phyloP scores from a whole-genome alignment of 2,888 invertebrate species.

The Agonopterix heracliana region DNA sequence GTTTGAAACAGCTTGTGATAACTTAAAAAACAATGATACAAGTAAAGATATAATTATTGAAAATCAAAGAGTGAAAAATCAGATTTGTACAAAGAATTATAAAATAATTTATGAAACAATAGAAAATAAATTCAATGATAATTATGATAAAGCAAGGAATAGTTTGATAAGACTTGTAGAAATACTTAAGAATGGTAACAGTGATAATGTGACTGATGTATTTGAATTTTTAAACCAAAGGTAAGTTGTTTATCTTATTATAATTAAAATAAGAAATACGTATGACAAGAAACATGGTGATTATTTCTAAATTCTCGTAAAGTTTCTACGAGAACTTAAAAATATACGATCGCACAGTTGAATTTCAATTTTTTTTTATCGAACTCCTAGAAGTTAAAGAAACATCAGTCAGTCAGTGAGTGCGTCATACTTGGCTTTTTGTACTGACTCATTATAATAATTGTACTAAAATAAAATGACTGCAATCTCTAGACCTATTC shows the following conservation, averaged over 20 bases:
- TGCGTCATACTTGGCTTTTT: too few species aligned
- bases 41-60: conserved; percentile 42
- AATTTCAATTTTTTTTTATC: too few species aligned
- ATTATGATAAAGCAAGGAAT: conserved; percentile 30
- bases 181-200: conserved; percentile 23
- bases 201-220: conserved; percentile 30
- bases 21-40: conserved; percentile 36
- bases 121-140: conserved; percentile 28
- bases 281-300: too few species aligned
- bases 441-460: too few species aligned
- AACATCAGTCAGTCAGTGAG: too few species aligned
- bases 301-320: too few species aligned
- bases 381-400: too few species aligned
- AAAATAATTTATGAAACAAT: conserved; percentile 36
- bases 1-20: conserved; percentile 36
- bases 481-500: too few species aligned
- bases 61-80: conserved; percentile 36
- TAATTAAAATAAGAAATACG: neutral
- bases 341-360: too few species aligned
- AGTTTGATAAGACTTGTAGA: conserved; percentile 39
- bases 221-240: conserved; percentile 40
- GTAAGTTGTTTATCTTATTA: conserved; percentile 25
- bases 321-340: too few species aligned
- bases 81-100: conserved; percentile 52
- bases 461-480: too few species aligned